Evolutionary conservation across 2,113 vertebrate species (phyloP).

Genomic region (Neomonachus schauinslandi): DNA sequence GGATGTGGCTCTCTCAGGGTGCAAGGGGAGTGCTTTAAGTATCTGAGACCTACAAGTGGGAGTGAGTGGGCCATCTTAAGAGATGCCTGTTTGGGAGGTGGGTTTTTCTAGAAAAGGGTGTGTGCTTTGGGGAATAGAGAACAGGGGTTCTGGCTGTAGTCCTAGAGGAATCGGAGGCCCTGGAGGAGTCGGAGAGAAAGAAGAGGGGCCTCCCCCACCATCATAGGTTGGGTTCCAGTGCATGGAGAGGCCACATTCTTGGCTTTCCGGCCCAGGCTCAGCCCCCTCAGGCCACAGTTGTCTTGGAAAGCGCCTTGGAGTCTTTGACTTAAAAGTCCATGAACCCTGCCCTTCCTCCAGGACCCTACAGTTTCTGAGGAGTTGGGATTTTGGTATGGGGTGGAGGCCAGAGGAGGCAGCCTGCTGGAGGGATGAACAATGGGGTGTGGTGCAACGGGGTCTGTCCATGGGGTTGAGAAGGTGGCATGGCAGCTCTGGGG

Average conservation of each 20-base stretch:
- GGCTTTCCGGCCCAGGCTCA: background rate
- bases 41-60: background rate
- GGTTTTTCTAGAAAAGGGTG: slow-evolving; percentile 23
- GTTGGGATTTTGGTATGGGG: background rate
- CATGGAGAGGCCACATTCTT: background rate
- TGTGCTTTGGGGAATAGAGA: background rate
- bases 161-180: background rate
- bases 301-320: background rate
- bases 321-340: background rate
- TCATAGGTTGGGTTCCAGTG: background rate
- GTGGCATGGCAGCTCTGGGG: background rate
- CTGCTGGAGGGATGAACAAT: background rate
- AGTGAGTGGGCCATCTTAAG: background rate
- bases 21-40: background rate
- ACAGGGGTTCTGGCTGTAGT: background rate
- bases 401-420: background rate
- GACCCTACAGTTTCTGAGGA: background rate
- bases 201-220: background rate
- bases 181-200: background rate
- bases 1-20: background rate
- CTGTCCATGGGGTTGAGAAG: background rate
- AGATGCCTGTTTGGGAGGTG: background rate
- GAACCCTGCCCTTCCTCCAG: background rate
- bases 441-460: background rate
- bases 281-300: background rate